Conservation (phyloP, 2,113 vertebrate species). For the Neopipo cinnamomea region DNA sequence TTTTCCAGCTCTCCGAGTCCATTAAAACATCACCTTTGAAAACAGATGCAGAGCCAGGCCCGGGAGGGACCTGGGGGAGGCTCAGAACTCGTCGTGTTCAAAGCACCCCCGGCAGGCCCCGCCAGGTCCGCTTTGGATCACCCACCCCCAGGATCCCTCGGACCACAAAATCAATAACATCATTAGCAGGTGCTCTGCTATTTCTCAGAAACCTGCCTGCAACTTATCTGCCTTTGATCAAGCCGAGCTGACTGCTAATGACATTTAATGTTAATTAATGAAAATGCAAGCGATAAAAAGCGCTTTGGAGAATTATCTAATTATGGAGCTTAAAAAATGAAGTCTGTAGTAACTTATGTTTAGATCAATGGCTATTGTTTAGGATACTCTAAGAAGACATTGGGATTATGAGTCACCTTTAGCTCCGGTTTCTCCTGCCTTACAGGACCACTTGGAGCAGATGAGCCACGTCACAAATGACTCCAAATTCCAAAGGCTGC, state of each 20-base stretch:
- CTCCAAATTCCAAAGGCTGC: neutral
- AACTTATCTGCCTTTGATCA: conserved; percentile 80
- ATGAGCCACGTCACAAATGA: neutral
- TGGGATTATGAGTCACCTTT: neutral
- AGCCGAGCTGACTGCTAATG: conserved; percentile 67
- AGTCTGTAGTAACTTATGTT: neutral
- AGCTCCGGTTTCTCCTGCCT: neutral
- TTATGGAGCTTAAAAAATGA: conserved; percentile 12
- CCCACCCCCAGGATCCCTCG: conserved; percentile 75
- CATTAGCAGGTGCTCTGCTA: conserved; percentile 77
- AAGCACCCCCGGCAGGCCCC: conserved; percentile 62
- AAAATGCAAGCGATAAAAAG: conserved; percentile 44
- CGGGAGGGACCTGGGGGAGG: conserved; percentile 34
- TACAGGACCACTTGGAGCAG: neutral
- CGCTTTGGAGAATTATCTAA: conserved; percentile 59
- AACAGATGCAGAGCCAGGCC: conserved; percentile 49
- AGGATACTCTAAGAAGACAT: neutral
- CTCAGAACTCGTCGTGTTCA: conserved; percentile 65
- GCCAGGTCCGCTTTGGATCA: conserved; percentile 19
- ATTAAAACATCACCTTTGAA: conserved; percentile 65
- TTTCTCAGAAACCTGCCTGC: conserved; percentile 78
- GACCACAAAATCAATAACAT: conserved; percentile 77
- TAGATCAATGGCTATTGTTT: neutral
- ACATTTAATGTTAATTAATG: conserved; percentile 76
- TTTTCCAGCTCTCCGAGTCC: conserved; percentile 53